Evolutionary conservation across 2,888 invertebrate genomes (phyloP), one percentile per base, ranked within the genome.

Genomic region (Bugula neritina): DNA sequence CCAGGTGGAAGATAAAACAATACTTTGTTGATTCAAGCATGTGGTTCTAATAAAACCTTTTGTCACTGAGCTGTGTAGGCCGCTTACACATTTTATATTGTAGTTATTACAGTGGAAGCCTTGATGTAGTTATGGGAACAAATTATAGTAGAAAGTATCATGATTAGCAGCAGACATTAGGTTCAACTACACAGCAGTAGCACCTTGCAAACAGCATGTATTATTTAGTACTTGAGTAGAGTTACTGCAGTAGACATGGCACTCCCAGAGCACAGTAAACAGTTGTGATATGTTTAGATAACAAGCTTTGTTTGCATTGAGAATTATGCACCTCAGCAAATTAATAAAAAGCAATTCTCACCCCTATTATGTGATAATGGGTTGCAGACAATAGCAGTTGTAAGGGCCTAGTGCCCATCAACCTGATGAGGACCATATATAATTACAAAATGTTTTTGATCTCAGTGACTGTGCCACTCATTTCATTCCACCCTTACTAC

Each of bases 291-390:
- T 63, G 63, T 63, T 63, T 63, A 31, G 27, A 63, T 63, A 31
- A 63, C 5, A 3, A 31, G 34, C 34, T 31, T 31, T 63, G 63
- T 63, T 63, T 63, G 63, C n/a, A 31, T 25, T 63, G 31, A n/a
- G 31, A 63, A 34, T 31, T 63, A 21, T 25, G 29, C 31, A 21
- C 21, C 10, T 63, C 63, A 31, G 43, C 31, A 27, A 63, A 63
- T 13, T 63, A 63, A 63, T 63, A 34, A 31, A 63, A 63, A 63
- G 31, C 63, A 31, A 63, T 13, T 17, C 29, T 34, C 13, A 34
- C 27, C 27, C 5, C 63, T 34, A 31, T 63, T 63, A 63, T 63
- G 63, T 63, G 31, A 27, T 63, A 63, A 63, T 63, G 31, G 13
- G 34, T 10, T 43, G 43, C 43, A 43, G 5, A 43, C 43, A n/a